Conservation (phyloP, 2,113 vertebrate genomes). For the Thalassarche chlororhynchos region DNA sequence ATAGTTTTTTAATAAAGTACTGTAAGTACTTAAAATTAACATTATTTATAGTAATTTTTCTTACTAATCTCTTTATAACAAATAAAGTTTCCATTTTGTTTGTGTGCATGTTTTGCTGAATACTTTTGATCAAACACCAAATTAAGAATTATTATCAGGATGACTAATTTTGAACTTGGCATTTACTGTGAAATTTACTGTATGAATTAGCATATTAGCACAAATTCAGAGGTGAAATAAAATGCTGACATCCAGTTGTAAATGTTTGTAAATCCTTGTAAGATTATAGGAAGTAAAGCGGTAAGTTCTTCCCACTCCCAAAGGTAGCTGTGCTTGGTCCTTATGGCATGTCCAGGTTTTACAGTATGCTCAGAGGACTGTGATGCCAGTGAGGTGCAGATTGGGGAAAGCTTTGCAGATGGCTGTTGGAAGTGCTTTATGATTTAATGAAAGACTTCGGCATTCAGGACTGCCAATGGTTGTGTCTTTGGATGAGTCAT, state of each 20-base stretch:
- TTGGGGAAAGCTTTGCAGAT: not conserved
- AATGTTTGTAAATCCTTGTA: not conserved
- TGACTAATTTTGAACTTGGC: not conserved
- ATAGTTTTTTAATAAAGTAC: not conserved
- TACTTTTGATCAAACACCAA: not conserved
- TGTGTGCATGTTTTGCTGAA: not conserved
- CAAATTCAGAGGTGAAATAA: constrained; percentile 8
- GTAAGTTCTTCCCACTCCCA: not conserved
- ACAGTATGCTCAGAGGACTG: not conserved
- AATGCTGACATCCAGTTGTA: not conserved
- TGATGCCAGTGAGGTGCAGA: not conserved
- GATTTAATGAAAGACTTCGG: not conserved
- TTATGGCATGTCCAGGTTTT: not conserved
- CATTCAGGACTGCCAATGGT: not conserved
- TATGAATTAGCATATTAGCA: constrained; percentile 22
- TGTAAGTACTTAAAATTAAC: not conserved
- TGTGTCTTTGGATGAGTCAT: not conserved
- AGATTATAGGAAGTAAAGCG: not conserved
- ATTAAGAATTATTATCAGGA: not conserved
- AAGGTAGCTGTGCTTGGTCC: not conserved
- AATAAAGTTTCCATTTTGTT: not conserved
- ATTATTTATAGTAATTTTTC: not conserved
- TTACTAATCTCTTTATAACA: not conserved
- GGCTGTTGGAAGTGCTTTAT: not conserved
- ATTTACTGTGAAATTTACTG: constrained; percentile 22